Base-by-base conservation (phyloP, 37 sponge, comb jelly and placozoan genomes). In the Dysidea cf. avara region DNA sequence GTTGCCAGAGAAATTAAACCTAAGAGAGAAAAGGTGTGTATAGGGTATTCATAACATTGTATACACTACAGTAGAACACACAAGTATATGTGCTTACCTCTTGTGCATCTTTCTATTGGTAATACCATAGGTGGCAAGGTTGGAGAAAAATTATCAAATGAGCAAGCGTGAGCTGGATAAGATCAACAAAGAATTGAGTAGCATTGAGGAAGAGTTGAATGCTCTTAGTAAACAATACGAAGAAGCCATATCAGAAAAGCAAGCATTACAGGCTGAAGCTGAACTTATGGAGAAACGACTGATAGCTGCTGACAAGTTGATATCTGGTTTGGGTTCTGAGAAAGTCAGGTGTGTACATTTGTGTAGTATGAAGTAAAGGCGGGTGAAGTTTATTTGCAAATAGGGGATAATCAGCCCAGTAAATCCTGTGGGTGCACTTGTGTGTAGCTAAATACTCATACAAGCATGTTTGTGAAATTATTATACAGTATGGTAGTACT, bases 1-100 rank as follows among this genome's bases (percentile, higher is more conserved):
- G 99, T 98, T 16, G 99, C 99, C 35, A 79, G 90, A 55, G 90
- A 95, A 61, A 92, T 98, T 77, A 98, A 98, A 49, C 99, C 99
- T 12, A 98, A 98, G 83, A 81, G 99, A 76, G 99, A 98, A 47
- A 94, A 87, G 76, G 85, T 85, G 1, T 25, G 75, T 26, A 12
- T 17, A 12, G 14, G 24, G 11, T 22, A 20, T 26, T 11, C 16
- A 20, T 21, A 11, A 58, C 60, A n/a, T 58, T 26, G 21, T n/a
- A 22, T 26, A 58, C 11, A 12, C 21, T 58, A n/a, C n/a, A n/a
- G n/a, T n/a, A n/a, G n/a, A n/a, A n/a, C n/a, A n/a, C n/a, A n/a
- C n/a, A n/a, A n/a, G n/a, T n/a, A n/a, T n/a, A n/a, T n/a, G n/a
- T n/a, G n/a, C n/a, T n/a, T n/a, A n/a, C n/a, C n/a, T n/a, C n/a